These are phyloP conservation scores for Ochropacha duplaris DNA, from an alignment of 2,888 invertebrate genomes.

Conservation along the genomic window DNA sequence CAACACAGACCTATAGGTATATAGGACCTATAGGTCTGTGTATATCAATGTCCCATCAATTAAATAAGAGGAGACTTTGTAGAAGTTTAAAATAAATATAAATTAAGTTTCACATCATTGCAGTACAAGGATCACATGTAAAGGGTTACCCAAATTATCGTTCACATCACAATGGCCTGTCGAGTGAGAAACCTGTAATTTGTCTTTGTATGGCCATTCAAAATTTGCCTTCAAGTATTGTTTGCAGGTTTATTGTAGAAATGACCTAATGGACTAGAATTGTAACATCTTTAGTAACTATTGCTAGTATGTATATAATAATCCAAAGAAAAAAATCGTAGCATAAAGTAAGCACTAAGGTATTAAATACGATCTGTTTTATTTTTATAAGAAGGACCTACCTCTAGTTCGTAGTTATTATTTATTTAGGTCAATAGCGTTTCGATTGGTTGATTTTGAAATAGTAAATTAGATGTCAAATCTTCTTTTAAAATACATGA, in stretches of 20 bases:
- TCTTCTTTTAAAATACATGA: too few relatives aligned
- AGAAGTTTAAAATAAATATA: conserved; percentile 21
- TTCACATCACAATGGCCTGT: conserved; percentile 59
- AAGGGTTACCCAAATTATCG: conserved; percentile 70
- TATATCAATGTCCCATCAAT: not conserved
- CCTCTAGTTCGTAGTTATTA: too few relatives aligned
- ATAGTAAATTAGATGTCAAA: too few relatives aligned
- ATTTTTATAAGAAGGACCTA: too few relatives aligned
- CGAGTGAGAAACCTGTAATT: conserved; percentile 60
- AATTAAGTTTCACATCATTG: conserved; percentile 25
- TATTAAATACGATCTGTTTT: too few relatives aligned
- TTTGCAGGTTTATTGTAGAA: conserved; percentile 29
- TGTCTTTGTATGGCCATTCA: conserved; percentile 51
- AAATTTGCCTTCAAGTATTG: conserved; percentile 43
- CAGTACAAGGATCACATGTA: conserved; percentile 27
- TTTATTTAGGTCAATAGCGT: not conserved
- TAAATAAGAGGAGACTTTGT: conserved; percentile 18
- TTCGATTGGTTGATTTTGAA: not conserved
- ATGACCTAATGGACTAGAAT: conserved; percentile 36
- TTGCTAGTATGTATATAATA: not conserved
- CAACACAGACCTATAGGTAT: too few relatives aligned
- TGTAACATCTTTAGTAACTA: conserved; percentile 3
- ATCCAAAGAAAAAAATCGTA: too few relatives aligned
- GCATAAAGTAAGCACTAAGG: too few relatives aligned
- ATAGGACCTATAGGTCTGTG: too few relatives aligned